A percentile compares a stretch with the other conserved stretches of the same genome.
phyloP scores from a whole-genome alignment of 2,888 invertebrate species.

The Netelia fuscicornis region DNA sequence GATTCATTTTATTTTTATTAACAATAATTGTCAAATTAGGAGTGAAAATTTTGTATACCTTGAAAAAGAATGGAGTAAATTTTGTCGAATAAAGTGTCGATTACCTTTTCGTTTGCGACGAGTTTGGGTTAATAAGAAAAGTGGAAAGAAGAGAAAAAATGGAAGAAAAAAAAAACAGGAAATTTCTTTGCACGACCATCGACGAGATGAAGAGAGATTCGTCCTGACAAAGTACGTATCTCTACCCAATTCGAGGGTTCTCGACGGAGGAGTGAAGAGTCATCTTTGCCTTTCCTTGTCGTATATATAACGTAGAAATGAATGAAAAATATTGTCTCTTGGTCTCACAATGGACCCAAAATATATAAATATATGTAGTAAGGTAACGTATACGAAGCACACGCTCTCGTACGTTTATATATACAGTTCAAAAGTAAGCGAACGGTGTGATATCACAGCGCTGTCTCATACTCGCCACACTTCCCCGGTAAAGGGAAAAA shows the following conservation, averaged over 20 bases:
- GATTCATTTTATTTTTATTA: no score
- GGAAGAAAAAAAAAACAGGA: background rate
- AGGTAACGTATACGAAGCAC: background rate
- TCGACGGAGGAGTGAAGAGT: slow-evolving; percentile 34
- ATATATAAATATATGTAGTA: slow-evolving; percentile 58
- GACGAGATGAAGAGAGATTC: slow-evolving; percentile 34
- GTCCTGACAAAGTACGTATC: slow-evolving; percentile 24
- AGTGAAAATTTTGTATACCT: no score
- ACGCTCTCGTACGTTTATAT: background rate
- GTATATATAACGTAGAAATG: slow-evolving; percentile 68
- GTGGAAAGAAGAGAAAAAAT: background rate
- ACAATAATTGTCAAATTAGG: no score
- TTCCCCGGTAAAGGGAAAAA: slow-evolving; percentile 69
- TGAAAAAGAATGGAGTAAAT: no score
- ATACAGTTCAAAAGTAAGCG: slow-evolving; percentile 9
- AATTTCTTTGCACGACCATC: slow-evolving; percentile 35
- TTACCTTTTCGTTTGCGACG: background rate
- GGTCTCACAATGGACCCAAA: slow-evolving; percentile 74
- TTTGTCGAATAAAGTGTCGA: no score
- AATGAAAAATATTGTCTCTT: slow-evolving; percentile 80
- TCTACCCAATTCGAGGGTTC: slow-evolving; percentile 33
- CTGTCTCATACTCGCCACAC: slow-evolving; percentile 72
- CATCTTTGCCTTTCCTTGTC: slow-evolving; percentile 25
- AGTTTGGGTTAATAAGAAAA: background rate
- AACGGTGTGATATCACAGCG: slow-evolving; percentile 62